These are phyloP conservation scores for Samia ricini DNA, from an alignment of 1,140 invertebrate genomes.

Conservation along the genomic window DNA sequence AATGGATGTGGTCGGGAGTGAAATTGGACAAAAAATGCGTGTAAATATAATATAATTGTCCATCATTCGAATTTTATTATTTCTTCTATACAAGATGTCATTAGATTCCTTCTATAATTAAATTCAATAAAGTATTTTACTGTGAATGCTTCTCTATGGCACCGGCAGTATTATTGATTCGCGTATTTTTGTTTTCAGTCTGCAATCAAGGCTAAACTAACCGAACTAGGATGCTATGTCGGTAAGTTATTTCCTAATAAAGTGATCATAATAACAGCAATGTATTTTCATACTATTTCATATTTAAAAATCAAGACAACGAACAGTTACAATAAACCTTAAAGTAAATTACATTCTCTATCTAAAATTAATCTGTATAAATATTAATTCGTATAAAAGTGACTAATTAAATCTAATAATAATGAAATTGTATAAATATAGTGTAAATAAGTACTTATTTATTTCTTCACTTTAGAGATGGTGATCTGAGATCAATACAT, in stretches of 20 bases:
- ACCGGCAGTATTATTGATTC: neutral
- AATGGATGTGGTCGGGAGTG: slow-evolving; percentile 78
- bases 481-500: too few relatives aligned
- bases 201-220: slow-evolving; percentile 95
- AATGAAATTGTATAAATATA: too few relatives aligned
- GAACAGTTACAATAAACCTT: neutral
- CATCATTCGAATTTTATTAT: slow-evolving; percentile 4
- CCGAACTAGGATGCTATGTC: slow-evolving; percentile 91
- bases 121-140: neutral
- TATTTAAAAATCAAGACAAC: too few relatives aligned
- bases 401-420: too few relatives aligned
- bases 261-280: neutral
- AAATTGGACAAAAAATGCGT: slow-evolving; percentile 85
- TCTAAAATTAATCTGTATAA: neutral
- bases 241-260: slow-evolving; percentile 77
- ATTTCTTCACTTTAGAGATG: too few relatives aligned
- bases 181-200: slow-evolving; percentile 81
- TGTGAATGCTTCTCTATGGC: neutral
- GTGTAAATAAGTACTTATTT: too few relatives aligned
- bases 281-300: neutral
- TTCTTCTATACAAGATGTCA: neutral
- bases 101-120: neutral
- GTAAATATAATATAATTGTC: slow-evolving; percentile 64
- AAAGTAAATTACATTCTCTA: neutral
- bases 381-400: neutral